Percentiles rank a stretch among this genome's conserved stretches.
These are phyloP conservation scores for Lepisosteus oculatus DNA, from an alignment of 2,113 vertebrate species.

Conservation along the genomic window DNA sequence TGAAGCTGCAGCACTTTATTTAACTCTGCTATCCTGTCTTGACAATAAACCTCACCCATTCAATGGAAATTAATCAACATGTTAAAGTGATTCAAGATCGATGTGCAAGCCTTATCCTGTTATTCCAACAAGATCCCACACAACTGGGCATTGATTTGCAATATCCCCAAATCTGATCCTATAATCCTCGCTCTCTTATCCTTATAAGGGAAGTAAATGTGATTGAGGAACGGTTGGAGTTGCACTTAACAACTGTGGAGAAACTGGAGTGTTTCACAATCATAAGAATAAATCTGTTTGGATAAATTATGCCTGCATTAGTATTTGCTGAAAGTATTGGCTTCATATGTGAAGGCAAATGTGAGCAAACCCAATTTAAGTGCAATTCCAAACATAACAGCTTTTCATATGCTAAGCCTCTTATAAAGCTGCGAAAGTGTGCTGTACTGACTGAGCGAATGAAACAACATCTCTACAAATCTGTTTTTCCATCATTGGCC, in stretches of 20 bases:
- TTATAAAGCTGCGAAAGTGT: too few species aligned
- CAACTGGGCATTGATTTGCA: slow-evolving; percentile 12
- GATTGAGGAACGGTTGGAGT: slow-evolving; percentile 2
- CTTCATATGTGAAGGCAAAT: too few species aligned
- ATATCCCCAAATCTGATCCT: slow-evolving; percentile 14
- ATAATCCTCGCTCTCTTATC: not conserved
- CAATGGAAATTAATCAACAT: slow-evolving; percentile 13
- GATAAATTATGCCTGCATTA: too few species aligned
- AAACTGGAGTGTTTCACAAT: too few species aligned
- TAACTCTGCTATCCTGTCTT: not conserved
- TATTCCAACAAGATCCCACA: slow-evolving; percentile 12
- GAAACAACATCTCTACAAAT: too few species aligned
- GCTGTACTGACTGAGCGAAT: too few species aligned
- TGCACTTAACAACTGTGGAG: not conserved
- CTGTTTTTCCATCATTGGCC: too few species aligned
- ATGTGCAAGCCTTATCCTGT: slow-evolving; percentile 7
- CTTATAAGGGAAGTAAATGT: slow-evolving; percentile 7
- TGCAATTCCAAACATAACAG: too few species aligned
- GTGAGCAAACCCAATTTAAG: too few species aligned
- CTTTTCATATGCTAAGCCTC: too few species aligned
- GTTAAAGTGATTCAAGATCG: slow-evolving; percentile 12
- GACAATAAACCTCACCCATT: slow-evolving; percentile 4
- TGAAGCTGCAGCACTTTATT: not conserved
- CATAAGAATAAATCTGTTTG: too few species aligned
- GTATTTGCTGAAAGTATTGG: too few species aligned